Conservation (phyloP, 1,140 invertebrate genomes). For the Rhizoglyphus robini region DNA sequence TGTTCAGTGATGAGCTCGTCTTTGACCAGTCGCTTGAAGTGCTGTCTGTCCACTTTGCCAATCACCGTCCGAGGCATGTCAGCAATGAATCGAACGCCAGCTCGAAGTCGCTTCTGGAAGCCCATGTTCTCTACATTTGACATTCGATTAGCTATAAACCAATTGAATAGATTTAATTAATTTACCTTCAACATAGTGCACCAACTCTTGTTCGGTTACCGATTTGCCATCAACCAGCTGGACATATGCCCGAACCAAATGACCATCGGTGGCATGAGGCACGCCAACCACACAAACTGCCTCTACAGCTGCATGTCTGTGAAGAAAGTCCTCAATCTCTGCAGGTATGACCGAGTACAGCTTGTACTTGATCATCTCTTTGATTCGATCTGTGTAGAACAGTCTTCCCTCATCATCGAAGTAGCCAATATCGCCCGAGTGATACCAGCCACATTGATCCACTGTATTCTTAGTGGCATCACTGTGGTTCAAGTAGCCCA, state of each 20-base stretch:
- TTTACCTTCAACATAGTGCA: background rate
- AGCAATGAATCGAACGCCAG: slow-evolving; percentile 10
- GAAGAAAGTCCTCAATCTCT: slow-evolving; percentile 36
- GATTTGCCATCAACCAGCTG: background rate
- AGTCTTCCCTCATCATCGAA: slow-evolving; percentile 27
- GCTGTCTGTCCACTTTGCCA: slow-evolving; percentile 20
- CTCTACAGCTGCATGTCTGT: slow-evolving; percentile 61
- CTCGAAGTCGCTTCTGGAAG: slow-evolving; percentile 1
- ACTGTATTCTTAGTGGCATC: slow-evolving; percentile 22
- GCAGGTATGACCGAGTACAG: slow-evolving; percentile 27
- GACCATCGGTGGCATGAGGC: background rate
- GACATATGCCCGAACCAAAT: background rate
- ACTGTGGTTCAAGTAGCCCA: slow-evolving; percentile 24
- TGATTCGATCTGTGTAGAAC: slow-evolving; percentile 26
- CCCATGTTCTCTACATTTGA: slow-evolving; percentile 18
- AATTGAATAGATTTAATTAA: background rate
- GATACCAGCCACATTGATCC: slow-evolving; percentile 35
- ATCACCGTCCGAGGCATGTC: slow-evolving; percentile 4
- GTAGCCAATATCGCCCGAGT: slow-evolving; percentile 37
- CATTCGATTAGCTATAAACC: slow-evolving; percentile 5
- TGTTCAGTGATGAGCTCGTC: background rate
- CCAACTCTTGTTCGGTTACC: background rate
- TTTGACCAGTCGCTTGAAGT: slow-evolving; percentile 11
- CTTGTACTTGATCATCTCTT: slow-evolving; percentile 28
- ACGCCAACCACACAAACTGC: slow-evolving; percentile 69